Percentiles rank a stretch among this genome's conserved stretches.
Conservation (phyloP, 2,113 vertebrate genomes). For the Axis porcinus region DNA sequence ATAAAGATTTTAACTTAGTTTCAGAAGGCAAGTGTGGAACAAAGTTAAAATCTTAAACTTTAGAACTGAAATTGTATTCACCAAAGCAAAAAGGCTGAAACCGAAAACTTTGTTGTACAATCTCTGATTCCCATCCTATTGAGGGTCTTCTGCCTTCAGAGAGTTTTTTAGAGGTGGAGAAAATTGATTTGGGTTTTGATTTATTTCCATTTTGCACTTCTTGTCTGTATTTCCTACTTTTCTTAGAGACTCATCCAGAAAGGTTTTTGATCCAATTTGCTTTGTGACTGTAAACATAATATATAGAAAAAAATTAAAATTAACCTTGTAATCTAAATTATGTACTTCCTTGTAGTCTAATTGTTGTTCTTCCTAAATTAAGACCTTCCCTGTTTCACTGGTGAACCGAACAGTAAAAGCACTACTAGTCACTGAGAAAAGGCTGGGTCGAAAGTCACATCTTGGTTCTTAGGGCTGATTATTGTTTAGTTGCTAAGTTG, state of each 20-base stretch:
- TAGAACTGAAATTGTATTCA: background rate
- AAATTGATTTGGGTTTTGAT: slow-evolving; percentile 16
- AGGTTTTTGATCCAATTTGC: background rate
- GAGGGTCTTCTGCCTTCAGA: background rate
- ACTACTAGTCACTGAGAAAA: background rate
- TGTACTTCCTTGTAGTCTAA: background rate
- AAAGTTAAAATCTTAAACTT: background rate
- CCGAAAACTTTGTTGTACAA: background rate
- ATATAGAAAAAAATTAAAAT: background rate
- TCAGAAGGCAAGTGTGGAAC: background rate
- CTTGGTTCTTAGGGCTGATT: background rate
- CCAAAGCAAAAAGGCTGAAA: background rate
- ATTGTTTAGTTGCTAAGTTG: background rate
- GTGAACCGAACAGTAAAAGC: background rate
- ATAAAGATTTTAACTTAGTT: slow-evolving; percentile 3
- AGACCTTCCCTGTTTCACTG: background rate
- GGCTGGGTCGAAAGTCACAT: background rate
- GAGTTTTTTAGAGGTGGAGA: background rate
- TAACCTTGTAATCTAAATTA: background rate
- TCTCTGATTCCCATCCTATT: background rate
- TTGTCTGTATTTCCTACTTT: background rate
- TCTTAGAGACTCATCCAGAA: background rate
- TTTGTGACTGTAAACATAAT: slow-evolving; percentile 13
- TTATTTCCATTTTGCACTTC: background rate
- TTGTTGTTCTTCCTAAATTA: background rate